Base-by-base conservation (phyloP, 2,888 invertebrate genomes). In the Acrobasis consociella region DNA sequence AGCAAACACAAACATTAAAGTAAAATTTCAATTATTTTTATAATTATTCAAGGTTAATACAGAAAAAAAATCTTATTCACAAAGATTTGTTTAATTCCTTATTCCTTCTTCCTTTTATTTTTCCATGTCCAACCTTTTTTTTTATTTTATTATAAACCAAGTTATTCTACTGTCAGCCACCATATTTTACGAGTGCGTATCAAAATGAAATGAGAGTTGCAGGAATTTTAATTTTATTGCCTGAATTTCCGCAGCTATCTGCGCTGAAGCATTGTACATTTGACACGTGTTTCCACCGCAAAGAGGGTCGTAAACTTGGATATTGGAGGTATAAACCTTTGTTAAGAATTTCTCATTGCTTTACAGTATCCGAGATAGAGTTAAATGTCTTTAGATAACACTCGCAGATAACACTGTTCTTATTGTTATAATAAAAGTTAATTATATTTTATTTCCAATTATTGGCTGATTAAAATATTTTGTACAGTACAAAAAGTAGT, bases 251-350 rank as follows among this genome's bases (percentile, higher is more conserved):
- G 52, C 39, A 49, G 62, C 60, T 66, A 55, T 60, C 65, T 62
- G 61, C 66, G 76, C 69, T 80, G 17, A 38, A 22, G 11, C 13
- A 16, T 16, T 16, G 39, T 76, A 82, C 77, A 80, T 84, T 81
- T 83, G 83, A 86, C 86, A 85, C 81, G 81, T 82, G 80, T 78
- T 81, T 67, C 78, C 73, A 72, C 80, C 81, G 81, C 85, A 78
- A 80, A 81, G 78, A 75, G 74, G 72, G 76, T 86, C 86, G 81
- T 90, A 89, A 89, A 88, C 72, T 82, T 75, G 73, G 82, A 84
- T 88, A 89, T 87, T 87, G 84, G 78, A 83, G 83, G 73, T 74
- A 81, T 90, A 89, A 89, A 89, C 85, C 83, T 81, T 83, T 85
- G 84, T 86, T 80, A 81, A 82, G 82, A 85, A 88, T 86, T 86